Percentiles rank a stretch among this genome's conserved stretches.
phyloP scores from a whole-genome alignment of 2,888 invertebrate species.

The Drosophila koepferae region DNA sequence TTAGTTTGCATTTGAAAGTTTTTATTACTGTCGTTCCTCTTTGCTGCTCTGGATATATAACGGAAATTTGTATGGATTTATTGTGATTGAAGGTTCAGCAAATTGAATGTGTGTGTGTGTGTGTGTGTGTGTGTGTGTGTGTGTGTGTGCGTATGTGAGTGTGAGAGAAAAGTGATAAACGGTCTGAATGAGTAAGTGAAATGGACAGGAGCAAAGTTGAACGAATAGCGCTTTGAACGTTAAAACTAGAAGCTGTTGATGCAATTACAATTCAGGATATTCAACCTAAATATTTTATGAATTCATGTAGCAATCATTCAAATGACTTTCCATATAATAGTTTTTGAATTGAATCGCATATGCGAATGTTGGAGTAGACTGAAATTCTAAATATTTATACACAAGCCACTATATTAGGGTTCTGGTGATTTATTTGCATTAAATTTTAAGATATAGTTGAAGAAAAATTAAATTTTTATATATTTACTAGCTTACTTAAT shows the following conservation, averaged over 20 bases:
- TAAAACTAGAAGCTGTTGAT: slow-evolving; percentile 32
- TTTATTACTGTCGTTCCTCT: slow-evolving; percentile 68
- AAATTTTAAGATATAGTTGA: too few species aligned
- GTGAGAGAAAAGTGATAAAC: slow-evolving; percentile 50
- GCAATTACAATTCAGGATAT: slow-evolving; percentile 43
- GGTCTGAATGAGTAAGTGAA: slow-evolving; percentile 39
- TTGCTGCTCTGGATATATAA: slow-evolving; percentile 53
- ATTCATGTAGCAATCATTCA: slow-evolving; percentile 22
- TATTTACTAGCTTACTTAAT: too few species aligned
- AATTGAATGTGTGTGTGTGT: slow-evolving; percentile 58
- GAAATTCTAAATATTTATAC: neutral
- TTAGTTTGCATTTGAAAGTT: slow-evolving; percentile 81
- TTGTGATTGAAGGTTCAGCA: slow-evolving; percentile 75
- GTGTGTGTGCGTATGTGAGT: slow-evolving; percentile 6
- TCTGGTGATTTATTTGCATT: neutral
- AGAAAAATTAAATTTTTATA: too few species aligned
- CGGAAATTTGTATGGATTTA: slow-evolving; percentile 80
- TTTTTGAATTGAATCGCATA: neutral
- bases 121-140: neutral
- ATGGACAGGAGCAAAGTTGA: slow-evolving; percentile 43
- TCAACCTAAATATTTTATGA: slow-evolving; percentile 22
- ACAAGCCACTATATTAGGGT: neutral
- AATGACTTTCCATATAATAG: neutral
- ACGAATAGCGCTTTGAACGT: slow-evolving; percentile 34
- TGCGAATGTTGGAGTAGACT: neutral